These are phyloP conservation scores for Siniperca obscura DNA, from an alignment of 2,797 vertebrate genomes.

Conservation along the genomic window DNA sequence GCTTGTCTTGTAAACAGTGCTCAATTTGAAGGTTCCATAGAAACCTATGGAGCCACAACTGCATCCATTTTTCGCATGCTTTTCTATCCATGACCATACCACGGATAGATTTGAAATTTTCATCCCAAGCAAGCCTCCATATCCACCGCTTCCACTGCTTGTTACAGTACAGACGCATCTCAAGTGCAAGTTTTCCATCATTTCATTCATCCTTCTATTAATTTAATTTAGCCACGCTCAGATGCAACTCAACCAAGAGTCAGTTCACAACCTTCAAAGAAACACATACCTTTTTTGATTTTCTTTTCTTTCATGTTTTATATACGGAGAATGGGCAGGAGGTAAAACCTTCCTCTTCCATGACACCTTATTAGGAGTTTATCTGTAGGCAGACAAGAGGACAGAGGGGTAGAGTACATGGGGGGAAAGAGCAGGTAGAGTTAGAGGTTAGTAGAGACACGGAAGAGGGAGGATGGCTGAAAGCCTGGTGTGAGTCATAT, in stretches of 20 bases:
- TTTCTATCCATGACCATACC: neutral
- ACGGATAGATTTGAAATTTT: neutral
- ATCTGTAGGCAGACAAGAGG: constrained; percentile 20
- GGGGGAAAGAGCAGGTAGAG: neutral
- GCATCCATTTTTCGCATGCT: neutral
- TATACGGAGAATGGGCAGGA: constrained; percentile 10
- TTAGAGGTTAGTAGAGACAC: constrained; percentile 10
- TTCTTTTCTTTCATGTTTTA: constrained; percentile 2
- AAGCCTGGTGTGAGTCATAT: constrained; percentile 40
- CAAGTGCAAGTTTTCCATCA: neutral
- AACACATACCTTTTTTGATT: neutral
- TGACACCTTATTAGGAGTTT: constrained; percentile 34
- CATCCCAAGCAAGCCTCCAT: neutral
- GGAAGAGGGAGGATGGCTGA: constrained; percentile 21
- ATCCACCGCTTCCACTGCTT: neutral
- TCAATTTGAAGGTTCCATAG: neutral
- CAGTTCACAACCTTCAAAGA: constrained; percentile 10
- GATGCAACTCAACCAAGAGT: neutral
- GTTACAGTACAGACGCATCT: neutral
- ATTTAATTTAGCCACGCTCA: neutral
- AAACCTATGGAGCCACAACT: neutral
- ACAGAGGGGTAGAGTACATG: neutral
- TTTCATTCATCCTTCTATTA: neutral
- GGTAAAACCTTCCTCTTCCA: constrained; percentile 2
- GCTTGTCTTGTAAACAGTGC: neutral